A percentile compares a stretch with the other conserved stretches of the same genome.
phyloP scores from a whole-genome alignment of 2,888 invertebrate genomes.

The Agrilus biguttatus region DNA sequence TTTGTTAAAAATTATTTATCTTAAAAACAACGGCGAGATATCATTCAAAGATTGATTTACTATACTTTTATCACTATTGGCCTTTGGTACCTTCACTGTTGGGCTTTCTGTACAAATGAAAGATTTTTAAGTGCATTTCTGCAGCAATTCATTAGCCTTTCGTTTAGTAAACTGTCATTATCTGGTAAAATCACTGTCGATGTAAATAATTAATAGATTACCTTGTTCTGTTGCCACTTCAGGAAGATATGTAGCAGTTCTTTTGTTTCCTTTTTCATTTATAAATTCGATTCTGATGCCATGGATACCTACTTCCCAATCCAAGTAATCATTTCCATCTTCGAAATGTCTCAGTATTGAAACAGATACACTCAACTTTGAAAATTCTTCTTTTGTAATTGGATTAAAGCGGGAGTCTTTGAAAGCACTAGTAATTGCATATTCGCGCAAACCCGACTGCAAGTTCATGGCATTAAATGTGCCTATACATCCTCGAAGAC shows the following conservation, averaged over 20 bases:
- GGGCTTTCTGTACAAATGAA: no score
- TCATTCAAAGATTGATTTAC: no score
- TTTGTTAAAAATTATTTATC: no score
- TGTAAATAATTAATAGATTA: constrained; percentile 22
- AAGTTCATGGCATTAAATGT: constrained; percentile 96
- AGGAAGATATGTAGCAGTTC: constrained; percentile 96
- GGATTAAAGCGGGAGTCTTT: constrained; percentile 96
- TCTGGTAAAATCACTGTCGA: no score
- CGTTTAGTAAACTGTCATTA: neutral
- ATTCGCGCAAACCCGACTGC: constrained; percentile 87
- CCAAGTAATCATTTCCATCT: constrained; percentile 85
- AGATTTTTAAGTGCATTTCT: no score
- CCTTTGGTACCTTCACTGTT: no score
- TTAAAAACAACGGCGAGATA: no score
- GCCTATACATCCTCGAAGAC: constrained; percentile 95
- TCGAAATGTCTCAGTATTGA: constrained; percentile 95
- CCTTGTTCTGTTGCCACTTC: constrained; percentile 98
- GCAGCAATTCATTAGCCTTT: neutral
- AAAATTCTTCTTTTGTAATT: constrained; percentile 84
- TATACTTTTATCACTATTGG: no score
- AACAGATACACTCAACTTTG: constrained; percentile 85
- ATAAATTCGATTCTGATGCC: constrained; percentile 97
- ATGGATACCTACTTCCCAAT: constrained; percentile 95
- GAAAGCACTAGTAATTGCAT: constrained; percentile 94
- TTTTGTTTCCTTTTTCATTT: constrained; percentile 83